Evolutionary conservation across 2,888 invertebrate species (phyloP).

Genomic region (Caenorhabditis sinica): DNA sequence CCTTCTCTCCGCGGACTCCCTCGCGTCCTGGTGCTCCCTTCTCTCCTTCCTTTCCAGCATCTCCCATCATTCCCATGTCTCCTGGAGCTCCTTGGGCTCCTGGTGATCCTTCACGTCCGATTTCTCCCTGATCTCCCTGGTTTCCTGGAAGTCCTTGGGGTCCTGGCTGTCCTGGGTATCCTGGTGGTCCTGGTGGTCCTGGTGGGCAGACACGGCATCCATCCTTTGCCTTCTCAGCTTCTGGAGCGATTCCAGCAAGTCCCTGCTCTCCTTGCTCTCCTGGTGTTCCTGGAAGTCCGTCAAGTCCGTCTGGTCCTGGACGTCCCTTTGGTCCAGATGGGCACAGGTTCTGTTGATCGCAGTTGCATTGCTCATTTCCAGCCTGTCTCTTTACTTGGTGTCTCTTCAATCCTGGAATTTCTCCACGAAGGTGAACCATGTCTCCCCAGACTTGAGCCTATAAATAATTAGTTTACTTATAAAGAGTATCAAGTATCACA

Average conservation of each 20-base stretch:
- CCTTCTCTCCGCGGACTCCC: constrained; percentile 85
- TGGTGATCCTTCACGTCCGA: constrained; percentile 85
- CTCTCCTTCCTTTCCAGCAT: constrained; percentile 73
- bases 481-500: constrained; percentile 6
- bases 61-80: constrained; percentile 83
- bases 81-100: constrained; percentile 73
- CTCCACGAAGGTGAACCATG: constrained; percentile 66
- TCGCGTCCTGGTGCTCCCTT: constrained; percentile 83
- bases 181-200: constrained; percentile 73
- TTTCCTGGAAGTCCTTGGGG: constrained; percentile 84
- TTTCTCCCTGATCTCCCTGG: constrained; percentile 68
- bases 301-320: constrained; percentile 82
- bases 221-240: constrained; percentile 57
- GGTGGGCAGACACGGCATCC: constrained; percentile 74
- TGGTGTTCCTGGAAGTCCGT: constrained; percentile 79
- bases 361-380: constrained; percentile 68
- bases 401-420: constrained; percentile 57
- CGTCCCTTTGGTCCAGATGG: constrained; percentile 75
- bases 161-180: constrained; percentile 80
- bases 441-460: constrained; percentile 75
- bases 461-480: constrained; percentile 18
- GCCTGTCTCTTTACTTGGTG: constrained; percentile 65
- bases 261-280: constrained; percentile 73
- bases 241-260: constrained; percentile 68
- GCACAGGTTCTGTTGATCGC: constrained; percentile 70